Evolutionary conservation across 2,113 vertebrate species (phyloP).

Genomic region (Oreochromis aureus): DNA sequence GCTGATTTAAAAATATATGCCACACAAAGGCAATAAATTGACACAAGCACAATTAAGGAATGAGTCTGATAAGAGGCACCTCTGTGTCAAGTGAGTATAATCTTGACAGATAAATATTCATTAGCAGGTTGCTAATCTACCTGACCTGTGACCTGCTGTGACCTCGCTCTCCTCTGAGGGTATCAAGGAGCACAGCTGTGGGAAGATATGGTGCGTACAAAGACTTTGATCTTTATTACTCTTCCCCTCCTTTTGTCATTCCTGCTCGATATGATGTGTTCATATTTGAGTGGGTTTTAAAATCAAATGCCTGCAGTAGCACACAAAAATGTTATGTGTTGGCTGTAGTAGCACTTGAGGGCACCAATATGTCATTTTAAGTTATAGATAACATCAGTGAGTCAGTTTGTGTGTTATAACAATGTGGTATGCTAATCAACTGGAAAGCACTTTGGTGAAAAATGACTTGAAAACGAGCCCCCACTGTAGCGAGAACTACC

Average conservation of each 20-base stretch:
- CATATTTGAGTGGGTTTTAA: neutral
- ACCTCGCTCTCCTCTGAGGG: slow-evolving; percentile 33
- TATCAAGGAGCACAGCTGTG: slow-evolving; percentile 16
- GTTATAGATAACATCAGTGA: neutral
- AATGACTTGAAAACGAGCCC: neutral
- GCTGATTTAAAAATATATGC: neutral
- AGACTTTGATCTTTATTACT: slow-evolving; percentile 9
- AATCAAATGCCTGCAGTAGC: neutral
- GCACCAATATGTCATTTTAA: neutral
- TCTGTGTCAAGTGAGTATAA: slow-evolving; percentile 24
- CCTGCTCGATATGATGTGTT: neutral
- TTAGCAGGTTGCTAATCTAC: slow-evolving; percentile 39
- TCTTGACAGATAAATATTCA: slow-evolving; percentile 53
- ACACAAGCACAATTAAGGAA: neutral
- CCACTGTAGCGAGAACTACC: neutral
- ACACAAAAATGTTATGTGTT: neutral
- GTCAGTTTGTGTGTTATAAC: neutral
- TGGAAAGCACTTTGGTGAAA: neutral
- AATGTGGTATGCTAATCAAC: neutral
- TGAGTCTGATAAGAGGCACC: slow-evolving; percentile 18
- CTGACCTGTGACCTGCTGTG: slow-evolving; percentile 47
- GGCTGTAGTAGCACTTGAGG: neutral
- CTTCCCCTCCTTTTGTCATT: neutral
- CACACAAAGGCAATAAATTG: neutral
- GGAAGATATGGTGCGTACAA: neutral